A percentile compares a stretch with the other conserved stretches of the same genome.
phyloP scores from a whole-genome alignment of 2,113 vertebrate species.

The Brienomyrus brachyistius region DNA sequence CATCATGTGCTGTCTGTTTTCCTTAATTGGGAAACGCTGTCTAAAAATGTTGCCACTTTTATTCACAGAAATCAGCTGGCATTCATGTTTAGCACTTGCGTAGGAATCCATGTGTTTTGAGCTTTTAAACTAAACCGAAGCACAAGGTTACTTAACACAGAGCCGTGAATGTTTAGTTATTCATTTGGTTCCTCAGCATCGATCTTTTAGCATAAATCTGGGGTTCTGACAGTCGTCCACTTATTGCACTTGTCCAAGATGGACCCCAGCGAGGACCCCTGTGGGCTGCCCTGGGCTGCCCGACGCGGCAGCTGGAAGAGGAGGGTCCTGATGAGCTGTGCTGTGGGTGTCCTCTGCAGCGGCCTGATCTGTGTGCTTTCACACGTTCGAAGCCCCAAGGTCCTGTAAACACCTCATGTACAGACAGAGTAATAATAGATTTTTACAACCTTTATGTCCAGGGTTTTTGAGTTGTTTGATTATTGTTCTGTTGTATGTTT shows the following conservation, averaged over 20 bases:
- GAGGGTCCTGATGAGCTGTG: slow-evolving; percentile 46
- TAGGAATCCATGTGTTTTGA: neutral
- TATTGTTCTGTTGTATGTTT: neutral
- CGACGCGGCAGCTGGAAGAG: slow-evolving; percentile 42
- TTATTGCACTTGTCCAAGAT: slow-evolving; percentile 47
- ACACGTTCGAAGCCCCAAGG: slow-evolving; percentile 44
- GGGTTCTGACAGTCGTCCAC: neutral
- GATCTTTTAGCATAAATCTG: neutral
- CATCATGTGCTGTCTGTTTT: neutral
- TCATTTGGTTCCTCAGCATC: neutral
- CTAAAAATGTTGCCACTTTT: neutral
- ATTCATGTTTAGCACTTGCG: neutral
- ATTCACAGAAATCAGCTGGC: neutral
- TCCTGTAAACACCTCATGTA: slow-evolving; percentile 17
- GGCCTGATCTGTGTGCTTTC: slow-evolving; percentile 58
- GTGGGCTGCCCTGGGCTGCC: slow-evolving; percentile 48
- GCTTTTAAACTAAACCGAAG: neutral
- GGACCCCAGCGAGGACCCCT: slow-evolving; percentile 56
- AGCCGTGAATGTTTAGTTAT: neutral
- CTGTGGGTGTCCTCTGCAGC: slow-evolving; percentile 59
- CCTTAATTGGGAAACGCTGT: neutral
- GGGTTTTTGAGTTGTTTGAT: neutral
- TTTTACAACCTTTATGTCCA: neutral
- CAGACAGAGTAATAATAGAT: neutral
- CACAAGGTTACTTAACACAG: neutral